Conservation (phyloP, 2,113 vertebrate genomes). For the Lycaon pictus region DNA sequence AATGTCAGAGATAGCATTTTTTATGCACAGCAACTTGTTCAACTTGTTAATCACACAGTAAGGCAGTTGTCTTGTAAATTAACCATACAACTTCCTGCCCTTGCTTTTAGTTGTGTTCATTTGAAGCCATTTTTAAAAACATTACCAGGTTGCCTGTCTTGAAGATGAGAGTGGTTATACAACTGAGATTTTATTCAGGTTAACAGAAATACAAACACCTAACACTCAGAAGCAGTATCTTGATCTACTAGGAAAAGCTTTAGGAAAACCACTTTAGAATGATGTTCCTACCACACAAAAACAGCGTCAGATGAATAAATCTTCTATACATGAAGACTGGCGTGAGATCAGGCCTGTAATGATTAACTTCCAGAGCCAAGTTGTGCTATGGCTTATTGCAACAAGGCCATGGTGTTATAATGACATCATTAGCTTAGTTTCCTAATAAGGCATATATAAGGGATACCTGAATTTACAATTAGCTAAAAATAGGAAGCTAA, state of each 20-base stretch:
- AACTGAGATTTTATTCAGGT: slow-evolving; percentile 45
- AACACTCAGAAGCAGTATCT: not conserved
- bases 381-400: not conserved
- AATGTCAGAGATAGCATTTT: slow-evolving; percentile 46
- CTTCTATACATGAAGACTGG: not conserved
- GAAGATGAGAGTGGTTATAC: slow-evolving; percentile 36
- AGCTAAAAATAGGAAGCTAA: slow-evolving; percentile 68
- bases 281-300: slow-evolving; percentile 36
- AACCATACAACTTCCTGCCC: slow-evolving; percentile 36
- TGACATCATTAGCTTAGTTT: slow-evolving; percentile 73
- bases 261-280: not conserved
- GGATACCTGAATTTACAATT: slow-evolving; percentile 48
- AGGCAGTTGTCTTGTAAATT: slow-evolving; percentile 50
- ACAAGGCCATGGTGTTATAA: not conserved
- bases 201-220: slow-evolving; percentile 64
- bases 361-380: slow-evolving; percentile 69
- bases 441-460: slow-evolving; percentile 48
- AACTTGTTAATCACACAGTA: slow-evolving; percentile 49
- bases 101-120: not conserved
- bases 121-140: slow-evolving; percentile 34
- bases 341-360: slow-evolving; percentile 49
- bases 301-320: not conserved
- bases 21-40: slow-evolving; percentile 55
- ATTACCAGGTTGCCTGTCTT: slow-evolving; percentile 12
- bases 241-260: slow-evolving; percentile 31